Evolutionary conservation across 2,113 vertebrate genomes (phyloP).

Genomic region (Cairina moschata): DNA sequence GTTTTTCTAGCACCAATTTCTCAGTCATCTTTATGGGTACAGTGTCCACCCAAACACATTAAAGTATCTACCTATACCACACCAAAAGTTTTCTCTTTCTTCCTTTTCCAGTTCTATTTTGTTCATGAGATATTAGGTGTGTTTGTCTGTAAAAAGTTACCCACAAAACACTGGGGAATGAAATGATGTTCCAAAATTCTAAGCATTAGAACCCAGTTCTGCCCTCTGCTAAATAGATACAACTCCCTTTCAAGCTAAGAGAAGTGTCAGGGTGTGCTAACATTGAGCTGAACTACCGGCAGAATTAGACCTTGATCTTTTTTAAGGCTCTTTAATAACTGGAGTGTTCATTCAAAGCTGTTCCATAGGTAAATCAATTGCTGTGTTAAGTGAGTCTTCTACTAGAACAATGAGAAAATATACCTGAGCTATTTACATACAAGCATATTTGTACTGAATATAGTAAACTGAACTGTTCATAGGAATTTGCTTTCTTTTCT

Average conservation of each 20-base stretch:
- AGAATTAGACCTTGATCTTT: not conserved
- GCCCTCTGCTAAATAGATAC: not conserved
- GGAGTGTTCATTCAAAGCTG: constrained; percentile 52
- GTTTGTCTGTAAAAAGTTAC: not conserved
- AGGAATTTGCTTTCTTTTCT: not conserved
- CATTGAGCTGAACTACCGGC: not conserved
- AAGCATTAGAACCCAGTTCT: not conserved
- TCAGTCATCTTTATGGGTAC: not conserved
- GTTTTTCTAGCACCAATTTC: rapidly evolving
- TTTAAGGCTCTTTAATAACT: constrained; percentile 48
- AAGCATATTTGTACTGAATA: not conserved
- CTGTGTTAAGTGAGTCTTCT: constrained; percentile 27
- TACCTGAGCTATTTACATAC: not conserved
- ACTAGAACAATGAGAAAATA: constrained; percentile 33
- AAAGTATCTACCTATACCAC: not conserved
- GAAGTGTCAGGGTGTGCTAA: not conserved
- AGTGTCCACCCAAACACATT: not conserved
- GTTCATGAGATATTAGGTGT: not conserved
- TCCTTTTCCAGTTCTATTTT: not conserved
- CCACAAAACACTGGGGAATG: not conserved
- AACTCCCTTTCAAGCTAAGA: not conserved
- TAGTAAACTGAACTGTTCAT: not conserved
- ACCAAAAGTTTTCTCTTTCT: not conserved
- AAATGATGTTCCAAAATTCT: not conserved
- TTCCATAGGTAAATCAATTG: constrained; percentile 60